Evolutionary conservation across 2,113 vertebrate species (phyloP), one percentile per base, ranked within the genome.

Genomic region (Callorhinus ursinus): DNA sequence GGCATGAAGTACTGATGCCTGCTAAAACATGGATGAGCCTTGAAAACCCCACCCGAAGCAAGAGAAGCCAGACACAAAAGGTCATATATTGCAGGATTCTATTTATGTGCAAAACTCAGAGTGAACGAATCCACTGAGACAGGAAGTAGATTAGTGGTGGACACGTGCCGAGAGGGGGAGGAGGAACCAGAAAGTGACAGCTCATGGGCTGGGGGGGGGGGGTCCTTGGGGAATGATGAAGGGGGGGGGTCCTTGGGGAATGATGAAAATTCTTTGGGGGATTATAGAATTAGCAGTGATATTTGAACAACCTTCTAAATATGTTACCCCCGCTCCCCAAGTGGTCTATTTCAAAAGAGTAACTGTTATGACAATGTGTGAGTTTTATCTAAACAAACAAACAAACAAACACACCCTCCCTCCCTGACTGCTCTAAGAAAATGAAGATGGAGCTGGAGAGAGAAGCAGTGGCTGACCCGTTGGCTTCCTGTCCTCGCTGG

Each of bases 391-490:
- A 63, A 85, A 15, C 6, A 65, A 12, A n/a, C 42, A 65, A 12
- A n/a, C 42, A 9, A n/a, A 16, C 31, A n/a, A 26, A 10, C 22
- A 94, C 97, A 95, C 94, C 92, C 13, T 74, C 86, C 69, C 83
- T 90, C 94, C 95, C 98, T 93, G 92, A 98, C 97, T 96, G 97
- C 98, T 97, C 14, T 94, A 97, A 98, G 98, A 98, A 99, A 99
- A 98, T 93, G 91, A 98, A 93, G 97, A 93, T 98, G 97, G 97
- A 98, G 97, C 97, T 97, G 98, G 98, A 99, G 98, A 99, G 98
- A 99, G 98, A 99, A 99, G 98, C 98, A 93, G 98, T 98, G 98
- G 97, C 97, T 98, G 98, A 98, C 98, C 98, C 97, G 76, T 95
- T 94, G 97, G 96, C 98, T 98, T 97, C 97, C 97, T 97, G 97